Conservation (phyloP, 2,113 vertebrate species). For the Gavia stellata region DNA sequence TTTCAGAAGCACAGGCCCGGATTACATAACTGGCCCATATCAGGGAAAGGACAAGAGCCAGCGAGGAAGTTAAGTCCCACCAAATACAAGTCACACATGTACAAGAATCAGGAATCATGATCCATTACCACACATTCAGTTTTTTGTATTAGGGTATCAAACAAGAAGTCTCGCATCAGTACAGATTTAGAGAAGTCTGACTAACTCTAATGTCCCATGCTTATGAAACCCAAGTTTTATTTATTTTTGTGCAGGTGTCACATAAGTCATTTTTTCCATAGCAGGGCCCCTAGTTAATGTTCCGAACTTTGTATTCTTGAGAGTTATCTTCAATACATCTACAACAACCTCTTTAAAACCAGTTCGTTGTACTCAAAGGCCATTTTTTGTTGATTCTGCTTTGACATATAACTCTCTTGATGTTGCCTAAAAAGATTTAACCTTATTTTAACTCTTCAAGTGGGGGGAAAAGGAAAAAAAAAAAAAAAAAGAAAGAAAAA, state of each 20-base stretch:
- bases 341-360: not conserved
- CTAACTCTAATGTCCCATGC: not conserved
- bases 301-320: not conserved
- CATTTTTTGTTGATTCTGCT: not conserved
- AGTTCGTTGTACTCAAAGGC: not conserved
- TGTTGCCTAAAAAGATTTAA: not conserved
- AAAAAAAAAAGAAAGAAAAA: not conserved
- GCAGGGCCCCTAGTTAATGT: not conserved
- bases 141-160: not conserved
- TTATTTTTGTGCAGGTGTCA: not conserved
- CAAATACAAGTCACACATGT: rapidly evolving
- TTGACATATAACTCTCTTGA: rapidly evolving
- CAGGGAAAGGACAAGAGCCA: not conserved
- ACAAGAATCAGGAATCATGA: rapidly evolving
- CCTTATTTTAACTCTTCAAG: not conserved
- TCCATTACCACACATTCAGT: not conserved
- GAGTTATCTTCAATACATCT: not conserved
- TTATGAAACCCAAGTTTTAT: not conserved
- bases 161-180: not conserved
- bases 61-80: not conserved
- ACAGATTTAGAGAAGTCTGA: not conserved
- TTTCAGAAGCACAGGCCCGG: not conserved
- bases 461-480: rapidly evolving
- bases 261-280: not conserved
- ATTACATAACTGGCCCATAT: not conserved